Evolutionary conservation across 2,797 vertebrate species (phyloP), one percentile per base, ranked within the genome.

Genomic region (Cuculus canorus): DNA sequence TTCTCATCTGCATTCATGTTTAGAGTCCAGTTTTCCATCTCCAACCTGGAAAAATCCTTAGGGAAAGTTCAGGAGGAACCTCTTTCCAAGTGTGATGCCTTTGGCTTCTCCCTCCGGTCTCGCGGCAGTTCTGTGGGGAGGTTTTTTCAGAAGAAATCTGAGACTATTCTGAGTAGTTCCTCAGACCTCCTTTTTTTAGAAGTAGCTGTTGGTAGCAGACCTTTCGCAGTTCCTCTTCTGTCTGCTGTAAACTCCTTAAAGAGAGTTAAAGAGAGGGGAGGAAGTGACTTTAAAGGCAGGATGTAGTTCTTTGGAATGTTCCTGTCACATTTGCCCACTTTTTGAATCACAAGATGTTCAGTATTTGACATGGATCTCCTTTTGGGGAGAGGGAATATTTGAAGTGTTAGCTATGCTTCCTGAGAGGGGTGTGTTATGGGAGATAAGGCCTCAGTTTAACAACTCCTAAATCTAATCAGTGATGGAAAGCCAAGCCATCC

Each of bases 301-400:
- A 59, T 2, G 5, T 45, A 79, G 37, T 33, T 81, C 75, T 88
- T 7, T 77, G 16, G 47, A 76, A 48, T 82, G 79, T 56, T 68
- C 15, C 33, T 57, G 48, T 57, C 25, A 45, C 6, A 7, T 77
- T 54, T 82, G 15, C 48, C 19, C 73, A 3, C 7, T 86, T 66
- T 14, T 52, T 0, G 0, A 73, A 41, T 83, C 56, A 17, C 1
- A 9, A 43, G 30, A 33, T 0, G 0, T 86, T 90, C 2, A 2
- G 24, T 71, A 57, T 77, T 56, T 71, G 50, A 69, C 35, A 52
- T 35, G 39, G 27, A 56, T 90, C 61, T 78, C 33, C 33, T 14
- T 7, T 35, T 1, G 6, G 10, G 16, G 33, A 39, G 30, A 63
- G 10, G 24, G 16, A 45, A 8, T 66, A 7, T 63, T 30, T 66